Evolutionary conservation across 2,888 invertebrate genomes (phyloP).

Genomic region (Lasiommata megera): DNA sequence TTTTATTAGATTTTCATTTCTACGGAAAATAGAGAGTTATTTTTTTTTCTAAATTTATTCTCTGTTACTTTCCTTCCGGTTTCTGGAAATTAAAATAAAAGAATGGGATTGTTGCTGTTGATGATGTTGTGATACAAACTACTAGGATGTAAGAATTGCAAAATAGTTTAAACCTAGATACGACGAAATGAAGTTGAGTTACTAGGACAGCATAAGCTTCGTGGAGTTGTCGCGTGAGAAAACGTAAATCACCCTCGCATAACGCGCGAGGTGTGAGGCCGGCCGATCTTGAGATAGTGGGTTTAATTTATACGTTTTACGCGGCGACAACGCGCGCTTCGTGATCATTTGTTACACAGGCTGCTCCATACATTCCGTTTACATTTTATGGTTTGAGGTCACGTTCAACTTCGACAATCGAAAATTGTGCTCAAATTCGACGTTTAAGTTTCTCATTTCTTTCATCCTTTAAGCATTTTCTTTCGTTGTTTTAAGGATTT

Average conservation of each 20-base stretch:
- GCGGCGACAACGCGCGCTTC: slow-evolving; percentile 69
- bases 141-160: background rate
- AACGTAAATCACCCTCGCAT: slow-evolving; percentile 68
- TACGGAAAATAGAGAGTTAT: no score
- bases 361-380: slow-evolving; percentile 40
- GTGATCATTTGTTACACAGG: slow-evolving; percentile 50
- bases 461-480: no score
- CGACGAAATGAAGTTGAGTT: slow-evolving; percentile 6
- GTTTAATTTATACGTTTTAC: slow-evolving; percentile 79
- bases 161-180: slow-evolving; percentile 9
- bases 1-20: no score
- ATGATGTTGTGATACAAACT: no score
- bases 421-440: background rate
- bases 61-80: no score
- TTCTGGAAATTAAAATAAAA: no score
- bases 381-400: slow-evolving; percentile 17
- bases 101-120: no score
- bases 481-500: no score
- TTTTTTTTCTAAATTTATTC: no score
- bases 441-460: no score
- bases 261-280: slow-evolving; percentile 80
- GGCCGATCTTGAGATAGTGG: slow-evolving; percentile 72
- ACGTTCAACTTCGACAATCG: slow-evolving; percentile 15
- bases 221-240: slow-evolving; percentile 55
- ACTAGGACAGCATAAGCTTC: slow-evolving; percentile 17